Evolutionary conservation across 1,140 invertebrate species (phyloP).

Genomic region (Gryllus bimaculatus): DNA sequence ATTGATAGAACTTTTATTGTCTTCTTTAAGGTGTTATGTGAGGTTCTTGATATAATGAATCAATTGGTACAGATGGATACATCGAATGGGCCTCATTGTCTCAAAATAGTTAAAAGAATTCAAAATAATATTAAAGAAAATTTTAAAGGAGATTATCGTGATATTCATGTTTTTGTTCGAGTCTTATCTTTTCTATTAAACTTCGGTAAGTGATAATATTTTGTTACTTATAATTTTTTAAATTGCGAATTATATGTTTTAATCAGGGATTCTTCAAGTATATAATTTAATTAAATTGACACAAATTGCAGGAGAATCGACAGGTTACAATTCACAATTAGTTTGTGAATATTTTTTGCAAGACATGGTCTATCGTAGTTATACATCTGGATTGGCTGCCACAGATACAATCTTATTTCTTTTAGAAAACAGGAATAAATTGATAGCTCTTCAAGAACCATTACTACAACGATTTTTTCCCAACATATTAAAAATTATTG

Average conservation of each 20-base stretch:
- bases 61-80: conserved; percentile 17
- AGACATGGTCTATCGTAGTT: conserved; percentile 22
- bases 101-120: conserved; percentile 18
- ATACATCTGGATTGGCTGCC: conserved; percentile 20
- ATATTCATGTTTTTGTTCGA: conserved; percentile 19
- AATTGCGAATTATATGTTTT: background rate
- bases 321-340: conserved; percentile 17
- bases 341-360: conserved; percentile 18
- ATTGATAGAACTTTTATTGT: background rate
- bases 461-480: conserved; percentile 20
- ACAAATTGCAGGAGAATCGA: conserved; percentile 8
- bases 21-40: conserved; percentile 20
- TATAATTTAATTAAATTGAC: background rate
- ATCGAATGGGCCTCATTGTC: conserved; percentile 8
- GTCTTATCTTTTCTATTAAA: conserved; percentile 16
- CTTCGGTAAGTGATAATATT: conserved; percentile 18
- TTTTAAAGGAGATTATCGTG: conserved; percentile 19
- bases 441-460: conserved; percentile 7
- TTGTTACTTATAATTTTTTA: no score
- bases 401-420: conserved; percentile 18
- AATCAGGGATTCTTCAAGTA: background rate
- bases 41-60: conserved; percentile 18
- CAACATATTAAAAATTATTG: conserved; percentile 23
- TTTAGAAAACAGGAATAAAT: conserved; percentile 7
- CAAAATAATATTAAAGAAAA: conserved; percentile 15